Percentiles rank a stretch among this genome's conserved stretches.
Evolutionary conservation across 2,797 vertebrate genomes (phyloP).

Genomic region (Odontamblyopus lacepedii): DNA sequence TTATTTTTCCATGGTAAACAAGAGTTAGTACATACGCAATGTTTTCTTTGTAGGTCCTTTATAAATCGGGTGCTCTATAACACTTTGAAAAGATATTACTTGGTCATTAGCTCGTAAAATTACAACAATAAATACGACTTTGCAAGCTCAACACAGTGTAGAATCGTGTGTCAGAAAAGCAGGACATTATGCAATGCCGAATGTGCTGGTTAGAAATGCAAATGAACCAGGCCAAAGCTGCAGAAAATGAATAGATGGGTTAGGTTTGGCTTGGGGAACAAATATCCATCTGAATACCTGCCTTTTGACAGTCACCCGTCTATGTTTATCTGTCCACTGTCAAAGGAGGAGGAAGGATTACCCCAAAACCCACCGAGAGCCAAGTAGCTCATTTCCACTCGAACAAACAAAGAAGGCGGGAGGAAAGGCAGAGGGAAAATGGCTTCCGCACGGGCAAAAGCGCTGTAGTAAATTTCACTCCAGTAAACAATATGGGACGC

Average conservation of each 20-base stretch:
- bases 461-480: conserved; percentile 55
- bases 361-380: conserved; percentile 63
- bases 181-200: conserved; percentile 13
- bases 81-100: background rate
- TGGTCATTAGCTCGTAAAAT: background rate
- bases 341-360: conserved; percentile 60
- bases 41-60: background rate
- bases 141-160: background rate
- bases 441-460: conserved; percentile 47
- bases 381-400: conserved; percentile 63
- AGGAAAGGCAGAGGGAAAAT: conserved; percentile 23
- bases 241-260: conserved; percentile 15
- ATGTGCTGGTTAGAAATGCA: conserved; percentile 34
- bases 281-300: conserved; percentile 62
- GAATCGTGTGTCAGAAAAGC: background rate
- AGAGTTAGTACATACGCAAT: background rate
- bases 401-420: conserved; percentile 56
- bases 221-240: conserved; percentile 50
- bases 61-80: background rate
- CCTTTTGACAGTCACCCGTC: conserved; percentile 65
- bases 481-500: conserved; percentile 66
- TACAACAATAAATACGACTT: background rate
- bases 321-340: conserved; percentile 60
- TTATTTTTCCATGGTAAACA: background rate
- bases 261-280: conserved; percentile 55